Conservation (phyloP, 2,113 vertebrate species). For the Apaloderma vittatum region DNA sequence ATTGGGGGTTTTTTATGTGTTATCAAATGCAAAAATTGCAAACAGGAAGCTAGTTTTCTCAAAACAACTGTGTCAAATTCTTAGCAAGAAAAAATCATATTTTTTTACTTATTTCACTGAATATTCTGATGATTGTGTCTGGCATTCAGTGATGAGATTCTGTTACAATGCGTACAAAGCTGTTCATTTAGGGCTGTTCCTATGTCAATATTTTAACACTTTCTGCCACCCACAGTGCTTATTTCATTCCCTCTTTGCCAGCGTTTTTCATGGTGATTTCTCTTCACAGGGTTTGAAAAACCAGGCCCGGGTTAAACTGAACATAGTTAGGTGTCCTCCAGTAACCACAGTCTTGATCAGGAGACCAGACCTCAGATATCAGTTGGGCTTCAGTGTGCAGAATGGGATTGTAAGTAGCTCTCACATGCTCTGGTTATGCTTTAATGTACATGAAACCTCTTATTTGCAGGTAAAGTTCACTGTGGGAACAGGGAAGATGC, state of each 20-base stretch:
- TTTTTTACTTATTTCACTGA: not conserved
- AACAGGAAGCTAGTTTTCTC: not conserved
- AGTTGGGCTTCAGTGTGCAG: constrained; percentile 97
- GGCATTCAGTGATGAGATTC: not conserved
- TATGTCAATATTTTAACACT: not conserved
- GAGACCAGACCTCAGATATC: constrained; percentile 94
- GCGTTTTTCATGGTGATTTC: not conserved
- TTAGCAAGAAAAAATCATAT: not conserved
- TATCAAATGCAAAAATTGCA: not conserved
- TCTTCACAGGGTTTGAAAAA: constrained; percentile 92
- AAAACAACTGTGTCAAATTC: not conserved
- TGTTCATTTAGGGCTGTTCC: not conserved
- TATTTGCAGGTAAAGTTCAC: not conserved
- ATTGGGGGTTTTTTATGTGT: not conserved
- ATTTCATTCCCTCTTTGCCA: not conserved
- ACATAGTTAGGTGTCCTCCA: constrained; percentile 95
- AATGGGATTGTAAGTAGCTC: constrained; percentile 92
- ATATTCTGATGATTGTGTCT: not conserved
- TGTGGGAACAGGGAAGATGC: not conserved
- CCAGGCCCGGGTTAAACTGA: constrained; percentile 91
- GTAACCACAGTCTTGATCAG: constrained; percentile 97
- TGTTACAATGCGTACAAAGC: not conserved
- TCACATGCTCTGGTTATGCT: not conserved
- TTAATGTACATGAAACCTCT: not conserved
- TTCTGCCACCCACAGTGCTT: rapidly evolving